phyloP scores from a whole-genome alignment of 2,888 invertebrate species.

The Synanthedon andrenaeformis region DNA sequence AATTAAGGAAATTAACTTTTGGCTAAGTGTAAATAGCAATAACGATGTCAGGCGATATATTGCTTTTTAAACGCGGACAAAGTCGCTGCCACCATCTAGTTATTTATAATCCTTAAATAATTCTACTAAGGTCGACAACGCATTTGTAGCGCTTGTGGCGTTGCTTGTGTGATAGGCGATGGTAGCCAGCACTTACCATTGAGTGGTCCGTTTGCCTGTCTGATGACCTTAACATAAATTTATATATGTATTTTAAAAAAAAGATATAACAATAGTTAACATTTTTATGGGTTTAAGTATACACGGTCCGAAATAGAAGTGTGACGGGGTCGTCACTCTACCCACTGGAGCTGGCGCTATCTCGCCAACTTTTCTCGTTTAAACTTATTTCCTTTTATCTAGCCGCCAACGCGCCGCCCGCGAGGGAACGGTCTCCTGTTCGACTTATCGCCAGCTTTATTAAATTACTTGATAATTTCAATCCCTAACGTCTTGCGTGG shows the following conservation, averaged over 20 bases:
- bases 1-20: no score
- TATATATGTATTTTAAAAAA: neutral
- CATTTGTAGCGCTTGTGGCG: no score
- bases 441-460: conserved; percentile 53
- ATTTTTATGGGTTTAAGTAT: neutral
- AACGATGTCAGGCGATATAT: no score
- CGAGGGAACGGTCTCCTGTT: conserved; percentile 24
- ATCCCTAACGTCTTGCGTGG: conserved; percentile 29
- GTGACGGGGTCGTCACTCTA: conserved; percentile 16
- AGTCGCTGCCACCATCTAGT: no score
- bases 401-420: conserved; percentile 21
- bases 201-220: neutral
- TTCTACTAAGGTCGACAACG: no score
- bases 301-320: conserved; percentile 11
- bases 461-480: conserved; percentile 64
- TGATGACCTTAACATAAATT: neutral
- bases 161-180: no score
- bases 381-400: conserved; percentile 63
- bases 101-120: no score
- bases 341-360: conserved; percentile 18
- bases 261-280: neutral
- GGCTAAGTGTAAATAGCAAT: no score
- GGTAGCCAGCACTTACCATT: no score
- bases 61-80: no score
- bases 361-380: conserved; percentile 59